Base-by-base conservation (phyloP, 2,888 invertebrate genomes). In the Drosophila helvetica region DNA sequence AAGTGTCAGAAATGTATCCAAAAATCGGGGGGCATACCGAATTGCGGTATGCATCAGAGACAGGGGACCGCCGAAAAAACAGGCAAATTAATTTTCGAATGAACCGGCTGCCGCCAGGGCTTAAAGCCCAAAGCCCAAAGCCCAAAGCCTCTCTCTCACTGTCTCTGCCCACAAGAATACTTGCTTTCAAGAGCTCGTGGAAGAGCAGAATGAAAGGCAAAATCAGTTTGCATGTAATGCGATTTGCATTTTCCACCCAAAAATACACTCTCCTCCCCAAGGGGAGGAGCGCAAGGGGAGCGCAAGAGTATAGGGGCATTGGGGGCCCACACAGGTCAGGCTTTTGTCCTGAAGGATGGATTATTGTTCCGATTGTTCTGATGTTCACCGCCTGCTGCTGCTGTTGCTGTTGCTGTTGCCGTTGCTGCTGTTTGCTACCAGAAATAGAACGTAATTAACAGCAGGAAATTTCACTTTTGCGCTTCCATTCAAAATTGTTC, bases 371-470 rank as follows among this genome's bases (percentile, higher is more conserved):
- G 51, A 19, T 64, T 47, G 19, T 61, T 22, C 33, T 61, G 46
- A 19, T 38, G 46, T 61, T 64, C 61, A 42, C 33, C 51, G 38
- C 38, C 30, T 45, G 25, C 74, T 43, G 57, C 48, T 66, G 51
- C 33, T 15, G 15, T 1, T 42, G 58, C 22, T 5, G 8, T 25
- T 25, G 1, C 27, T 27, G n/a, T n/a, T 66, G 51, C 33, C 6
- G 15, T 1, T 42, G 58, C 22, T 5, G 8, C 7, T 25, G 1
- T 8, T 27, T n/a, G n/a, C n/a, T 27, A 2, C 59, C 59, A 48
- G 65, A 68, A 77, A 77, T 68, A 74, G 46, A 65, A 43, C 75
- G 71, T 56, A 78, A 80, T 78, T 78, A 78, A 56, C 55, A 25
- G 48, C 68, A 58, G 63, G 66, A 38, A 66, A 63, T 55, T 59